Percentiles rank a stretch among this genome's conserved stretches.
Conservation (phyloP, 1,140 invertebrate genomes). For the Elymnias hypermnestra region DNA sequence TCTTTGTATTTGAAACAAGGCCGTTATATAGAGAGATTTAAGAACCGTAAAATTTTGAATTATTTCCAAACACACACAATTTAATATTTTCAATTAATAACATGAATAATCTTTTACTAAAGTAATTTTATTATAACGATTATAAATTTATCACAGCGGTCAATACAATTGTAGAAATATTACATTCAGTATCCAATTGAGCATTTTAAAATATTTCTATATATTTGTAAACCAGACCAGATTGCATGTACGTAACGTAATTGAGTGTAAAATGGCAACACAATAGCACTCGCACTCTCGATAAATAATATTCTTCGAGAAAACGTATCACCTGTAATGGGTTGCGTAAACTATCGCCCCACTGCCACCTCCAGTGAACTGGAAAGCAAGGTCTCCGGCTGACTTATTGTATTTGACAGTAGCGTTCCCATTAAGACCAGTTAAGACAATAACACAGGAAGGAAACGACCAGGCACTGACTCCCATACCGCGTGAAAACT, state of each 20-base stretch:
- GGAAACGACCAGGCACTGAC: conserved; percentile 54
- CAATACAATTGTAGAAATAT: no score
- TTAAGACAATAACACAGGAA: conserved; percentile 73
- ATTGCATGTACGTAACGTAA: conserved; percentile 9
- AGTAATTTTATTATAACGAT: no score
- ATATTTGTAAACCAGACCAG: conserved; percentile 3
- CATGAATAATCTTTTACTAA: no score
- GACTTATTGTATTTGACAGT: conserved; percentile 58
- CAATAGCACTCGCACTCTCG: conserved; percentile 5
- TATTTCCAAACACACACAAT: conserved; percentile 6
- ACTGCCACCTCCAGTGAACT: conserved; percentile 61
- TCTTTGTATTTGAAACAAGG: conserved; percentile 57
- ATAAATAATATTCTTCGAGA: conserved; percentile 30
- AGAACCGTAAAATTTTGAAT: conserved; percentile 10
- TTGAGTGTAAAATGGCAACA: conserved; percentile 7
- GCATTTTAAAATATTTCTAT: no score
- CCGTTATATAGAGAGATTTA: conserved; percentile 21
- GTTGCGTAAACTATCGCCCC: conserved; percentile 62
- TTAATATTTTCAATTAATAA: no score
- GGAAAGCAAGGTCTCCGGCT: conserved; percentile 71
- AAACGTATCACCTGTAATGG: conserved; percentile 57
- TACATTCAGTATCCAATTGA: no score
- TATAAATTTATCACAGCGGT: no score
- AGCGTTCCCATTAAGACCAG: conserved; percentile 64
- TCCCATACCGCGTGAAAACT: conserved; percentile 54